Percentiles rank a stretch among this genome's conserved stretches.
phyloP scores from a whole-genome alignment of 2,113 vertebrate species.

The Neotragus moschatus region DNA sequence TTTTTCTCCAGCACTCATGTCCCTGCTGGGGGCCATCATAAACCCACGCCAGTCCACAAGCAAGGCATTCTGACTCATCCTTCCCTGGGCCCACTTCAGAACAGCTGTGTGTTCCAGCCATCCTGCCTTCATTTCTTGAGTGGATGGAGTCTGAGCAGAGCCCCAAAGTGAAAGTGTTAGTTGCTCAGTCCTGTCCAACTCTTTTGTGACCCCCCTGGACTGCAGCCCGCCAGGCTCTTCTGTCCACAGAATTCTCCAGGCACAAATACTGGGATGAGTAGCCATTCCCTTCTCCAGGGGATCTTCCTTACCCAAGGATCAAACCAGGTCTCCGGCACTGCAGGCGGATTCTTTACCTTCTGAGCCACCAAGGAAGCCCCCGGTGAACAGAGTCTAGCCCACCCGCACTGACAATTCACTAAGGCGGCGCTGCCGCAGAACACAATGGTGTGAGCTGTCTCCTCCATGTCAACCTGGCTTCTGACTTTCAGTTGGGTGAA shows the following conservation, averaged over 20 bases:
- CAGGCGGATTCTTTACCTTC: not conserved
- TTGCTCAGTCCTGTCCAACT: not conserved
- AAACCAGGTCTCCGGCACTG: not conserved
- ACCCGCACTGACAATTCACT: accelerated
- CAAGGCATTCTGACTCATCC: too few relatives aligned
- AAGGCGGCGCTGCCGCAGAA: accelerated
- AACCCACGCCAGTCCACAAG: not conserved
- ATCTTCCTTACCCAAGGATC: not conserved
- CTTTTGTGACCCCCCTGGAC: not conserved
- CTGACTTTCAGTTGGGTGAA: not conserved
- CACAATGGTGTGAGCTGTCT: not conserved
- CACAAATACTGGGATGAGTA: not conserved
- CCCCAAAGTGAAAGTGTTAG: not conserved
- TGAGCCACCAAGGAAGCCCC: not conserved
- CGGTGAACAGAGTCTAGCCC: not conserved
- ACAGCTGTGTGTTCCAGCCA: not conserved
- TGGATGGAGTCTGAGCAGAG: not conserved
- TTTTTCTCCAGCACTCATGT: not conserved
- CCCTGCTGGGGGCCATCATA: not conserved
- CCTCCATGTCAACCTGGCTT: not conserved
- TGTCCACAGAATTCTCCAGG: not conserved
- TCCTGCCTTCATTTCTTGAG: not conserved
- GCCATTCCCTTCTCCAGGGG: not conserved
- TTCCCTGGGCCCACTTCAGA: not conserved
- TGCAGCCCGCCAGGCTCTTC: not conserved